Evolutionary conservation across 2,888 invertebrate genomes (phyloP), one percentile per base, ranked within the genome.

Genomic region (Lacanobia oleracea): DNA sequence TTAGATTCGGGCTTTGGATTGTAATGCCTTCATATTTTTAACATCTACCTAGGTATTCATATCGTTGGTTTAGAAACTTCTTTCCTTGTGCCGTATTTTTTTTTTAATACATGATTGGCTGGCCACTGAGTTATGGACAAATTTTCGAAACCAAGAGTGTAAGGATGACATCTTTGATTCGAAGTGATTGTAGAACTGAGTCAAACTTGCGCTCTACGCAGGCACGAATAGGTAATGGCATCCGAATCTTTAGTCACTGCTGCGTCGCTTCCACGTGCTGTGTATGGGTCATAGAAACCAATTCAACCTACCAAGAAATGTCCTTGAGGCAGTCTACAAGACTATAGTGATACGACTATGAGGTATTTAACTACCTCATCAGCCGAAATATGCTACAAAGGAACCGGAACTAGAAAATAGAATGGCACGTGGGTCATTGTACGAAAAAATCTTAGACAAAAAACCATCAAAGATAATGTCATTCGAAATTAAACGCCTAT

Each of bases 1-100:
- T 88, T 83, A 85, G 84, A 85, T 83, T 84, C 78, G 82, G 78
- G 7, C 3, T 60, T 72, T 60, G 27, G 16, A 67, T 71, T 77
- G 83, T 86, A 82, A 82, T 76, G 23, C n/a, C 37, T 64, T 18
- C 14, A 53, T 54, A 27, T 54, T 61, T n/a, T 43, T 23, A 60
- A 43, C 8, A 8, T 16, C 7, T 54, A 54, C 27, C 21, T n/a
- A n/a, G n/a, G n/a, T n/a, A n/a, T n/a, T n/a, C n/a, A n/a, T n/a
- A n/a, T n/a, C n/a, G n/a, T n/a, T n/a, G n/a, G n/a, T n/a, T n/a
- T 9, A 50, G n/a, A n/a, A n/a, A 50, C 50, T n/a, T n/a, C 9
- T 50, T 50, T 50, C n/a, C n/a, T 14, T 5, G 14, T 1, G 14
- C 43, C 43, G 14, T 43, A 33, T 33, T 33, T 4, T 5, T 33